These are phyloP conservation scores for Aphis gossypii DNA, from an alignment of 1,140 invertebrate genomes.

Conservation along the genomic window DNA sequence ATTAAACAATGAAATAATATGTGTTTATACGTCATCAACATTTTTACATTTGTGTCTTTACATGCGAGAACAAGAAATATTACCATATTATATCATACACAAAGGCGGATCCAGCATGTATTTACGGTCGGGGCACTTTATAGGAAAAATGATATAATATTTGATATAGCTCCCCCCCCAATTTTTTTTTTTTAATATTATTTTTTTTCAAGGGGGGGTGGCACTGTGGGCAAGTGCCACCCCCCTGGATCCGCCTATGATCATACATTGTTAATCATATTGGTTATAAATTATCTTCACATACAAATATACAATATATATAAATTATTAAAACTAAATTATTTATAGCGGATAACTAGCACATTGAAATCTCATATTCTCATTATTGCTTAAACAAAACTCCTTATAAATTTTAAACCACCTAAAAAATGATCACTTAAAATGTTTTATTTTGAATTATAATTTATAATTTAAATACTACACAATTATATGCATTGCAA, in stretches of 20 bases:
- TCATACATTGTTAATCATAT: no score
- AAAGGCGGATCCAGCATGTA: no score
- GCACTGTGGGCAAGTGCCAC: no score
- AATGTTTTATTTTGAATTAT: background rate
- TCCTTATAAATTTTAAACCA: background rate
- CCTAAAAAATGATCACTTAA: background rate
- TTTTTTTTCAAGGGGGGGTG: no score
- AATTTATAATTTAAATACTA: background rate
- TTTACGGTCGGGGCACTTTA: no score
- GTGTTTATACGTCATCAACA: background rate
- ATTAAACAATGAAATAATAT: background rate
- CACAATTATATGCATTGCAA: background rate
- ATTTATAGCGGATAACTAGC: background rate
- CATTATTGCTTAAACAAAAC: slow-evolving; percentile 7
- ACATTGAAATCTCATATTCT: background rate
- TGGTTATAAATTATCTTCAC: background rate
- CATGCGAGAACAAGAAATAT: no score
- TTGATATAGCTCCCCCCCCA: no score
- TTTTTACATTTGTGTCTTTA: background rate
- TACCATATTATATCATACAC: no score
- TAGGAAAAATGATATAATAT: no score
- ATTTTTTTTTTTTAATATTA: no score
- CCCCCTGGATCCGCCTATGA: no score
- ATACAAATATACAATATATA: background rate
- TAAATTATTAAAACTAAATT: no score